Conservation (phyloP, 2,113 vertebrate genomes). For the Meriones unguiculatus region DNA sequence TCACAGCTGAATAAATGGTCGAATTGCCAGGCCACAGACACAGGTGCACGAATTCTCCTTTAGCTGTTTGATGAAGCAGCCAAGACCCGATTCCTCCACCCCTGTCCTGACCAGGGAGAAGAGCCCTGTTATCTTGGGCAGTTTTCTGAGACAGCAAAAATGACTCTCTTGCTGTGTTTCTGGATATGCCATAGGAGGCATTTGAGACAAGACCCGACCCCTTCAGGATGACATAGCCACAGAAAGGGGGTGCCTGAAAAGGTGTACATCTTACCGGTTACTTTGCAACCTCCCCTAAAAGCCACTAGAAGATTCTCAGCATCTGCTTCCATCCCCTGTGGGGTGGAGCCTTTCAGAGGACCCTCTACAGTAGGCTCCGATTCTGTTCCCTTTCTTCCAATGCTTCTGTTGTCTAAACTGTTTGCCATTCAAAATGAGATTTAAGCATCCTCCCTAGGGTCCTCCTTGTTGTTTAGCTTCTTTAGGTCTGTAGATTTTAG, state of each 20-base stretch:
- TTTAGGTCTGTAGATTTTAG: too few relatives aligned
- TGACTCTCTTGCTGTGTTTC: not conserved
- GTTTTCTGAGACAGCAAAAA: conserved; percentile 1
- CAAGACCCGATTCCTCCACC: not conserved
- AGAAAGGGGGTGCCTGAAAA: not conserved
- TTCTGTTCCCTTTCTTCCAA: too few relatives aligned
- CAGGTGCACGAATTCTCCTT: not conserved
- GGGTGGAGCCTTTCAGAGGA: too few relatives aligned
- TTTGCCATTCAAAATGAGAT: too few relatives aligned
- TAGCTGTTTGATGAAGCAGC: not conserved
- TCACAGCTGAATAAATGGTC: not conserved
- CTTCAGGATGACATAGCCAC: not conserved
- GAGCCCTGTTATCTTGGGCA: not conserved
- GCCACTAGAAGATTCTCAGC: not conserved
- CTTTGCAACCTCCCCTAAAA: not conserved
- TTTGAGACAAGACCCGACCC: not conserved
- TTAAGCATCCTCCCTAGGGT: too few relatives aligned
- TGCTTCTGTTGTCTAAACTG: too few relatives aligned
- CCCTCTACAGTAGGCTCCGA: too few relatives aligned
- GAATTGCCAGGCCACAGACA: not conserved
- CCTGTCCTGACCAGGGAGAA: not conserved
- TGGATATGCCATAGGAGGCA: not conserved
- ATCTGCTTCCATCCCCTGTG: too few relatives aligned
- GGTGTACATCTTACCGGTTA: not conserved
- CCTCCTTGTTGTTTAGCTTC: too few relatives aligned